Conservation (phyloP, 2,797 vertebrate species). For the Remorina albescens region DNA sequence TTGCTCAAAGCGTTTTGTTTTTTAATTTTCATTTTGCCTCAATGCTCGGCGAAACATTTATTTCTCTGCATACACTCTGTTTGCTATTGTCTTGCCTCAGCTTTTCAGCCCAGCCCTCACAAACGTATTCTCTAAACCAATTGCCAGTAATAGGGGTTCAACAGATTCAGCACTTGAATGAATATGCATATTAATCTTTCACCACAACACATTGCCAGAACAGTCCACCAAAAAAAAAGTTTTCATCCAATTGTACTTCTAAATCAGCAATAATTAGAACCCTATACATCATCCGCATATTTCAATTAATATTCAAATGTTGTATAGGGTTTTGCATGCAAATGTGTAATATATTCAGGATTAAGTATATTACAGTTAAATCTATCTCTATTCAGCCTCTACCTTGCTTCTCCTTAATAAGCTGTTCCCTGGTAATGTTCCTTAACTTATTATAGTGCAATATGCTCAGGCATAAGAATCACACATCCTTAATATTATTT, state of each 20-base stretch:
- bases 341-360: constrained; percentile 87
- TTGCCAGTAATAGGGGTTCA: constrained; percentile 67
- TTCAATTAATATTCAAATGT: constrained; percentile 88
- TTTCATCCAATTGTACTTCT: constrained; percentile 84
- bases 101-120: constrained; percentile 62
- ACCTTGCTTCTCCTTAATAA: constrained; percentile 86
- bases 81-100: constrained; percentile 52
- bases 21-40: constrained; percentile 28
- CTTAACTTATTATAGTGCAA: constrained; percentile 88
- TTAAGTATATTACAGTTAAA: constrained; percentile 86
- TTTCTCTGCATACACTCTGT: constrained; percentile 35
- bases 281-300: constrained; percentile 84
- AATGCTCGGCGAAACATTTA: constrained; percentile 37
- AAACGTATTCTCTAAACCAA: constrained; percentile 62
- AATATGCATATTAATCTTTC: constrained; percentile 78
- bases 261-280: constrained; percentile 85
- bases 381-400: constrained; percentile 78
- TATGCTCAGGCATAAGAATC: constrained; percentile 80
- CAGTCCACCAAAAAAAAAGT: constrained; percentile 67
- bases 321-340: constrained; percentile 83
- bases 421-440: constrained; percentile 82
- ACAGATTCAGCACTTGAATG: constrained; percentile 68
- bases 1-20: constrained; percentile 41
- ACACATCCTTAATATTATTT: constrained; percentile 86
- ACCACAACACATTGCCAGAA: constrained; percentile 36